Base-by-base conservation (phyloP, 2,797 vertebrate genomes). In the Chiroxiphia lanceolata region DNA sequence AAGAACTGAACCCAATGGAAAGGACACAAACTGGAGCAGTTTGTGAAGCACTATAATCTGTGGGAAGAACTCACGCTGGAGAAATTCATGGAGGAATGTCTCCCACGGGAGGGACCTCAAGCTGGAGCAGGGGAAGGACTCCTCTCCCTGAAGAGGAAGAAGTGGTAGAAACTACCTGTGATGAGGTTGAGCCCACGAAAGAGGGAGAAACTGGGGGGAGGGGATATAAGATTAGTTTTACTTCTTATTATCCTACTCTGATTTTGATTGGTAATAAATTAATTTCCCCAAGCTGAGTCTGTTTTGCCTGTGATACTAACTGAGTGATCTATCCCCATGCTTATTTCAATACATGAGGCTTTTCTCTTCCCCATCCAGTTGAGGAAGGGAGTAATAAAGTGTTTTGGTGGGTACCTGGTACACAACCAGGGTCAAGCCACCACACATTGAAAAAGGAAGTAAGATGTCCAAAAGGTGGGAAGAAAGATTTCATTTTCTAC, bases 321-420 rank as follows among this genome's bases (percentile, higher is more conserved):
- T 65, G 33, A 70, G 3, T 29, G 50, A 44, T 77, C 20, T 63
- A 15, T 82, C 42, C 10, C 23, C 8, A 1, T 25, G 12, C 15
- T 38, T n/a, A 45, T 13, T n/a, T 45, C 0, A 0, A 26, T 25
- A 13, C 8, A 14, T 38, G 4, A 65, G 12, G 18, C 3, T 40
- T 83, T 78, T 51, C 19, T 57, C 33, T 51, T 40, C 20, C 12
- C 25, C 34, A 8, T 53, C 21, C 12, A 65, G 7, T 12, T 90
- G 45, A 51, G 8, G 17, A 40, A 25, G 25, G 5, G 12, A 45
- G 20, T 45, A 17, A 71, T 6, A 51, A 25, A 65, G 10, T 12
- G 45, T 13, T 59, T 59, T 59, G 23, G 23, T 45, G 42, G 11
- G 15, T 45, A 45, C 16, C 44, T 9, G 12, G 31, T 15, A n/a